Evolutionary conservation across 2,888 invertebrate genomes (phyloP), one percentile per base, ranked within the genome.

Genomic region (Chouioia cunea): DNA sequence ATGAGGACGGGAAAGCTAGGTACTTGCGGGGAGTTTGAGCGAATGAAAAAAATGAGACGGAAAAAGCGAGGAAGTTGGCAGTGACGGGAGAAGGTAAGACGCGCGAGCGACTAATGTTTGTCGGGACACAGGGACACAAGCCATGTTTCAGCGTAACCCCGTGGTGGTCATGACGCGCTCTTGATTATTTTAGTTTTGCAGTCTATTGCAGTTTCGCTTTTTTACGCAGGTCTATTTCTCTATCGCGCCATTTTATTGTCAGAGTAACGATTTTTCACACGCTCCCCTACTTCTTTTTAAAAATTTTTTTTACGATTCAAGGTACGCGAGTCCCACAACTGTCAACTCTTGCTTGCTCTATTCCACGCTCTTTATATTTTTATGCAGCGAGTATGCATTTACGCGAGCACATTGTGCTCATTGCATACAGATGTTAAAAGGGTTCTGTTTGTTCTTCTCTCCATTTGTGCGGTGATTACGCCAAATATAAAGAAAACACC

Each of bases 131-230:
- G 46, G 20, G 44, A 53, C 53, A 12, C 36, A 2, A 36, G 44
- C 46, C 63, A 16, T 48, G 53, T 59, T 59, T 59, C 46, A 59
- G 8, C 46, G 58, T 58, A 44, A 44, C 44, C 44, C 14, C 44
- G 53, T 20, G 22, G n/a, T 10, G 43, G 44, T 23, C 53, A 54
- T 63, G 53, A 63, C 22, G n/a, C 16, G 48, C 23, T 48, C 46
- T n/a, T 27, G 53, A 63, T 63, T 63, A 63, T 63, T 63, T 53
- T 20, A 46, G 27, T 47, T 23, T 16, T 53, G 53, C 53, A 53
- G 63, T 18, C 48, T 46, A 50, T 52, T 52, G 36, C 16, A 15
- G 1, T 4, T 44, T 2, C 22, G 4, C 44, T 63, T 16, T 52
- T 43, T 16, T 48, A 16, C 4, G 10, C 15, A 47, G n/a, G 15